Conservation (phyloP, 2,888 invertebrate species). For the Colletes collaris region DNA sequence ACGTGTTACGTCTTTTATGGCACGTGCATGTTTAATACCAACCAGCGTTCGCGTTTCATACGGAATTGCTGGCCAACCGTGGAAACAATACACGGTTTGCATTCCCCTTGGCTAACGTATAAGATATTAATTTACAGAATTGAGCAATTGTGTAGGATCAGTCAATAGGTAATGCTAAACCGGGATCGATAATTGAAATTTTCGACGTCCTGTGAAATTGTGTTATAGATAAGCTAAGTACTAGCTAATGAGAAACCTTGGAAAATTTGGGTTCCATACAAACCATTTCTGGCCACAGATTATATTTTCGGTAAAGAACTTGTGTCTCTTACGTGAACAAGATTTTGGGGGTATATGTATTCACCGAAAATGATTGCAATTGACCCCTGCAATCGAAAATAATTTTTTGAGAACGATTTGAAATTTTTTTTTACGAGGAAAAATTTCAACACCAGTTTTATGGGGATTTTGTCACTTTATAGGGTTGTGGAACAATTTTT, state of each 20-base stretch:
- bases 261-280: too few species aligned
- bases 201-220: conserved; percentile 8
- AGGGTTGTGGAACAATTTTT: too few species aligned
- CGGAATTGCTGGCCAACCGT: background rate
- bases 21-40: background rate
- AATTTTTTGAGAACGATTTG: too few species aligned
- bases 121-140: conserved; percentile 11
- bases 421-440: too few species aligned
- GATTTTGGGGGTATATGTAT: too few species aligned
- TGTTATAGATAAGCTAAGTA: background rate
- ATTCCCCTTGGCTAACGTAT: conserved; percentile 16
- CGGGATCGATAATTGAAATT: conserved; percentile 22
- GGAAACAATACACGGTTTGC: conserved; percentile 7
- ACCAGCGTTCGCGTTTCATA: background rate
- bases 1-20: background rate
- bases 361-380: too few species aligned
- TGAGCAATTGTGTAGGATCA: background rate
- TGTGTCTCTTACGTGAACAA: too few species aligned
- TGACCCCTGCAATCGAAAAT: too few species aligned
- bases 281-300: too few species aligned
- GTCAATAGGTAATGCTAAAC: background rate
- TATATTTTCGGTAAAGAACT: too few species aligned
- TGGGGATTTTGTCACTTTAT: too few species aligned
- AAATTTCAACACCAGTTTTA: too few species aligned
- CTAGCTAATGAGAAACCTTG: background rate